Base-by-base conservation (phyloP, 2,888 invertebrate genomes). In the Nomada flava region DNA sequence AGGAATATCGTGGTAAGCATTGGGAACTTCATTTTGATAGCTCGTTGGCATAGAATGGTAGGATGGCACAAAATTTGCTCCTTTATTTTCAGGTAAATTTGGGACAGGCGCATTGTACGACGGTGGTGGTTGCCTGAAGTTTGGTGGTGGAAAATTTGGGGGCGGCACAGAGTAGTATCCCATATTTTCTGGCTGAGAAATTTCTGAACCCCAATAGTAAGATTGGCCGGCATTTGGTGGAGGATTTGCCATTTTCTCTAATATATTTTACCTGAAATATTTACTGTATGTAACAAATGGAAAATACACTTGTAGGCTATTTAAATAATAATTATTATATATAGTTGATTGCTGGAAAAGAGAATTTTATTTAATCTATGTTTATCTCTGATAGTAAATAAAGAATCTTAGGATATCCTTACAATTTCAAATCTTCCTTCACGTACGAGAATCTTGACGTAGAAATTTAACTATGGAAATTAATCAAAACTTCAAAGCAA, bases 91-190 rank as follows among this genome's bases (percentile, higher is more conserved):
- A 81, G 85, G 65, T 59, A 90, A 84, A 83, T 89, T 83, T 4
- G 91, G 88, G 18, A 89, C 86, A 11, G 90, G 83, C 74, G 90
- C 76, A 52, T 88, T 88, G 60, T 84, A 86, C 15, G 86, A 68
- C 0, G 90, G 84, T 5, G 89, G 85, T 11, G 91, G 87, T 68
- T 89, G 85, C 70, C 69, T 84, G 44, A 88, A 87, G 79, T 89
- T 85, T 26, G 92, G 90, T 18, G 92, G 92, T 36, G 92, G 90
- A 87, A 91, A 91, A 75, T 86, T 90, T 74, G 89, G 86, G 0
- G 89, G 87, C 15, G 89, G 89, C 23, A 88, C 76, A 1, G 87
- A 29, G 79, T 90, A 91, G 63, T 88, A 92, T 20, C 84, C 88
- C 55, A 86, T 52, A 69, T 87, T 86, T 65, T 89, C 86, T 15